Evolutionary conservation across 2,888 invertebrate genomes (phyloP).

Genomic region (Ypsolopha sequella): DNA sequence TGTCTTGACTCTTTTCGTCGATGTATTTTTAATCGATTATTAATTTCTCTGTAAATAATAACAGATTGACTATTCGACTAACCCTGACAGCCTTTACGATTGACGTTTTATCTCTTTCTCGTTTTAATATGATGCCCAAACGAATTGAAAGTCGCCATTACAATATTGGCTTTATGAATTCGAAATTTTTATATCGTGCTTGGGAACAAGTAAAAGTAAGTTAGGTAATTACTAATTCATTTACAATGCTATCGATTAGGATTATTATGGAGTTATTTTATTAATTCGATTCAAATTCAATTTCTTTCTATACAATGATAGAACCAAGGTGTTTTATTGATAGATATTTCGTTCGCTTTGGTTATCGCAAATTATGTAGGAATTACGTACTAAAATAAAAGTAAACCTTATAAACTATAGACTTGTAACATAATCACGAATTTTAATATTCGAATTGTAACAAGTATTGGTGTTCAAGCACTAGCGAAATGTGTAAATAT

Average conservation of each 20-base stretch:
- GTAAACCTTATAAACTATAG: constrained; percentile 15
- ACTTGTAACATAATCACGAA: constrained; percentile 41
- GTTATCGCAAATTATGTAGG: too few species aligned
- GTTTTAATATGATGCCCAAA: too few species aligned
- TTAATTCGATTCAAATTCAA: background rate
- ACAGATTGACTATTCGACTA: too few species aligned
- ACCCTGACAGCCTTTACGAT: too few species aligned
- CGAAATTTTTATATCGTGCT: constrained; percentile 54
- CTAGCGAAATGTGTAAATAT: constrained; percentile 44
- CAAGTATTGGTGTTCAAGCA: constrained; percentile 25
- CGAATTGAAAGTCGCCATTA: background rate
- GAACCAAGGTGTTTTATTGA: too few species aligned
- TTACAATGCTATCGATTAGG: background rate
- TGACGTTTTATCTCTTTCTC: too few species aligned
- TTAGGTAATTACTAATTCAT: constrained; percentile 21
- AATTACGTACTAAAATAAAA: too few species aligned
- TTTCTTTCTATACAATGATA: too few species aligned
- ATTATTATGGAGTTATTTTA: background rate
- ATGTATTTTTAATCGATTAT: background rate
- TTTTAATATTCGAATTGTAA: constrained; percentile 45
- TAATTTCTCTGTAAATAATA: background rate
- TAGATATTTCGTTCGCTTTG: too few species aligned
- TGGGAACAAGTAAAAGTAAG: constrained; percentile 65
- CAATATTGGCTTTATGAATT: background rate
- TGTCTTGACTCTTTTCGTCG: background rate